Percentiles rank a stretch among this genome's conserved stretches.
Conservation (phyloP, 2,888 invertebrate species). For the Stegophylla sp. region DNA sequence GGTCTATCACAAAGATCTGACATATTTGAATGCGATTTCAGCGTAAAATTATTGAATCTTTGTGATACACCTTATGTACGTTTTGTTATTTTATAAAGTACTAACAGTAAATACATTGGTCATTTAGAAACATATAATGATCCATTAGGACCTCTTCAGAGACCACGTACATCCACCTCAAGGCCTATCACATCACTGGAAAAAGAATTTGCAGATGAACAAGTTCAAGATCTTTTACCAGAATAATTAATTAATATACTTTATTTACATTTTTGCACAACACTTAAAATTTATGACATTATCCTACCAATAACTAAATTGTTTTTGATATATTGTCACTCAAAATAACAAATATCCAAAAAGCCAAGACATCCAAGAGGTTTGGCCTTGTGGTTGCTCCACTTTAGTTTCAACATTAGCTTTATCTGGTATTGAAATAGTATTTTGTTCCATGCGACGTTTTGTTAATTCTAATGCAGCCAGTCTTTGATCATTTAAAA, state of each 20-base stretch:
- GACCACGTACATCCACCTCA: slow-evolving; percentile 69
- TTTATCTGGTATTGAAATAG: slow-evolving; percentile 28
- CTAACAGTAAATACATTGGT: not conserved
- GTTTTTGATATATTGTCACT: not conserved
- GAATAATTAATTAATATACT: slow-evolving; percentile 67
- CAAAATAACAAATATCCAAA: slow-evolving; percentile 52
- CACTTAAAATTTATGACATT: slow-evolving; percentile 17
- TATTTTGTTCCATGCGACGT: slow-evolving; percentile 44
- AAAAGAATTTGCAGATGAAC: slow-evolving; percentile 77
- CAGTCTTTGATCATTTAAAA: slow-evolving; percentile 73
- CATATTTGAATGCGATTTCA: too few species aligned
- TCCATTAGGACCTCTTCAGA: slow-evolving; percentile 69
- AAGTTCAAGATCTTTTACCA: slow-evolving; percentile 76
- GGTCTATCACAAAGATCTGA: too few species aligned
- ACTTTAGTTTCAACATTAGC: slow-evolving; percentile 14
- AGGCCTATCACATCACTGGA: slow-evolving; percentile 67
- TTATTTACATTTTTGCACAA: slow-evolving; percentile 28
- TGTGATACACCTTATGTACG: too few species aligned
- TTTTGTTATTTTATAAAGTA: not conserved
- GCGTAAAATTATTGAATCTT: too few species aligned
- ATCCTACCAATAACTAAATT: slow-evolving; percentile 45
- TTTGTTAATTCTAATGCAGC: slow-evolving; percentile 73
- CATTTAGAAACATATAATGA: slow-evolving; percentile 66
- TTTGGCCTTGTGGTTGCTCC: slow-evolving; percentile 32
- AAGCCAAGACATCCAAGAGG: slow-evolving; percentile 50